Evolutionary conservation across 1,140 invertebrate genomes (phyloP).

Genomic region (Megathymus violae): DNA sequence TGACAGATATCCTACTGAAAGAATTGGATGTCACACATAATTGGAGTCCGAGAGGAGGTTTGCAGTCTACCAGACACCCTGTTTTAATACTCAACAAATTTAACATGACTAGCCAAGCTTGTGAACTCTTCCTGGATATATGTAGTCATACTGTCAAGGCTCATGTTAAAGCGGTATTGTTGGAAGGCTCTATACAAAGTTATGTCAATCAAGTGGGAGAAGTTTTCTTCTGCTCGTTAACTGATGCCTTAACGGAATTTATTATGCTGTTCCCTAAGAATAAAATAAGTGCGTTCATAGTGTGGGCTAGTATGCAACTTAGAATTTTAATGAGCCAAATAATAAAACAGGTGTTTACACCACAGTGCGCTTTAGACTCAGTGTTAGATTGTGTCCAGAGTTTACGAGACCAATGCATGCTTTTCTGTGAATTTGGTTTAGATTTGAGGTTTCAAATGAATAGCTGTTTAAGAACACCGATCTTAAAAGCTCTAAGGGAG

Average conservation of each 20-base stretch:
- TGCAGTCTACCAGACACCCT: conserved; percentile 93
- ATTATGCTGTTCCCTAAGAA: conserved; percentile 90
- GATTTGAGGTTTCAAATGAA: conserved; percentile 93
- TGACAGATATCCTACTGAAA: conserved; percentile 94
- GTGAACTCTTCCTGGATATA: conserved; percentile 93
- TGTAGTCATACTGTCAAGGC: conserved; percentile 93
- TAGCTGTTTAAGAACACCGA: conserved; percentile 88
- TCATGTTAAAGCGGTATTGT: conserved; percentile 92
- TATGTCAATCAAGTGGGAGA: conserved; percentile 94
- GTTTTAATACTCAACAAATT: conserved; percentile 94
- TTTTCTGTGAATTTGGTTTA: conserved; percentile 85
- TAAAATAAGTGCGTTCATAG: conserved; percentile 92
- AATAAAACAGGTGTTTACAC: conserved; percentile 95
- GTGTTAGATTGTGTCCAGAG: conserved; percentile 94
- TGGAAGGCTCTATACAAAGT: conserved; percentile 93
- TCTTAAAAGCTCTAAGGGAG: conserved; percentile 77
- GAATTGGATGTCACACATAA: conserved; percentile 95
- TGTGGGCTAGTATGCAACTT: conserved; percentile 96
- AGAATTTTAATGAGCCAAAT: conserved; percentile 92
- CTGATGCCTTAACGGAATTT: conserved; percentile 95
- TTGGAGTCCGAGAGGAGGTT: conserved; percentile 96
- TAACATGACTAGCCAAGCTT: conserved; percentile 91
- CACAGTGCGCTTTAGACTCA: conserved; percentile 92
- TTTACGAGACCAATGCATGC: conserved; percentile 88
- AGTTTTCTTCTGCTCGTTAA: conserved; percentile 94